Base-by-base conservation (phyloP, 2,888 invertebrate genomes). In the Hirtodrosophila duncani region DNA sequence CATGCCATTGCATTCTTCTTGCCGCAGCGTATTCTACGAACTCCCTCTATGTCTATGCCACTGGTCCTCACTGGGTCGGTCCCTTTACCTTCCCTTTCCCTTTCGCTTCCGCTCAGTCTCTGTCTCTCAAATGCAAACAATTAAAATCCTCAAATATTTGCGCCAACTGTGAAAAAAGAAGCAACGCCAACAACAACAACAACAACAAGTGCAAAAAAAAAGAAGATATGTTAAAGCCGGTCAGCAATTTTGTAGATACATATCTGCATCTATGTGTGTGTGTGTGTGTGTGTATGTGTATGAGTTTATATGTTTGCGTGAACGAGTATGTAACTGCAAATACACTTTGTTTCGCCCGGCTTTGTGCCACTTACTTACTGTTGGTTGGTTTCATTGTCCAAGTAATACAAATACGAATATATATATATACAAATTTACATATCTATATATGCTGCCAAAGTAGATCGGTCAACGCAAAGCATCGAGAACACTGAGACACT, bases 111-210 rank as follows among this genome's bases (percentile, higher is more conserved):
- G 11, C 18, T 1, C 16, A 21, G 14, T 18, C 8, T 26, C 20
- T 29, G 16, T 1, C 27, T 17, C 36, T 49, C 71, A 78, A 66
- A 69, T 58, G 70, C 66, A 80, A 80, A 68, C 75, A 81, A 81
- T 77, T 81, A 78, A 77, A 81, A 74, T 74, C 70, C 77, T 70
- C 70, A 77, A 77, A 77, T 77, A 77, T 77, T 77, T 77, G 75
- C 70, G 38, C 50, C 63, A 74, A 55, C 51, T 67, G 62, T 23
- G 52, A 34, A 49, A 57, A 36, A 39, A 55, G 49, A 18, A 37
- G n/a, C n/a, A 36, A 38, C 21, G 3, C 3, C 17, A 33, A 11
- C 43, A 18, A 49, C 37, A 45, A 18, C n/a, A 24, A 5, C 26
- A 31, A 27, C 39, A 46, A 23, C 49, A 56, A 57, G 29, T 58